Evolutionary conservation across 2,888 invertebrate species (phyloP).

Genomic region (Pollenia griseotomentosa): DNA sequence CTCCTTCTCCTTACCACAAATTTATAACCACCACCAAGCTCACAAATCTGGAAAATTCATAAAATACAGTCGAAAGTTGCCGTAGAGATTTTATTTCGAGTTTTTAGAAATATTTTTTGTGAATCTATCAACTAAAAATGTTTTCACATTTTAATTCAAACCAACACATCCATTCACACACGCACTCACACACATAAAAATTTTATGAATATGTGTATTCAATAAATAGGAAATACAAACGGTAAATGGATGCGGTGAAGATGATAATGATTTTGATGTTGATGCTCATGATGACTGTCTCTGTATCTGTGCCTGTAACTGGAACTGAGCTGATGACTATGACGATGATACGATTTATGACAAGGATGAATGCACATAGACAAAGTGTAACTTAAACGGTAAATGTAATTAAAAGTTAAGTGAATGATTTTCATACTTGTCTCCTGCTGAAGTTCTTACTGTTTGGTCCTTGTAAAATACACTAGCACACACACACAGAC

Average conservation of each 20-base stretch:
- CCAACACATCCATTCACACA: not conserved
- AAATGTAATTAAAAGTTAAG: constrained; percentile 76
- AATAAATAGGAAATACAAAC: constrained; percentile 61
- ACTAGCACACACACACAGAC: not conserved
- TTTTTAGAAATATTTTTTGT: constrained; percentile 35
- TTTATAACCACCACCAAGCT: constrained; percentile 48
- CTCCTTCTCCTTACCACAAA: constrained; percentile 27
- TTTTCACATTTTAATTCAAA: constrained; percentile 21
- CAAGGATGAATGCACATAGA: constrained; percentile 66
- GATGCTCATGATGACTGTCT: constrained; percentile 1
- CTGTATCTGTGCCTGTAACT: constrained; percentile 38
- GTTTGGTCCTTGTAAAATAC: not conserved
- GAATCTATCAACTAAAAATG: constrained; percentile 51
- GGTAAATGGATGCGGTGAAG: constrained; percentile 56
- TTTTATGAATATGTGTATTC: not conserved
- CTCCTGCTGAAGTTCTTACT: constrained; percentile 46
- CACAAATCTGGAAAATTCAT: constrained; percentile 19
- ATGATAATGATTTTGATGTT: not conserved
- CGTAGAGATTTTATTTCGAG: constrained; percentile 28
- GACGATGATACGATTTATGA: constrained; percentile 64
- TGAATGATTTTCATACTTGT: constrained; percentile 65
- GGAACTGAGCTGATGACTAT: constrained; percentile 39
- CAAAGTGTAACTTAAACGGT: constrained; percentile 69
- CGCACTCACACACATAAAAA: not conserved
- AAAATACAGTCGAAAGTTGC: not conserved